Conservation (phyloP, 2,888 invertebrate genomes). For the Cheilosia grossa region DNA sequence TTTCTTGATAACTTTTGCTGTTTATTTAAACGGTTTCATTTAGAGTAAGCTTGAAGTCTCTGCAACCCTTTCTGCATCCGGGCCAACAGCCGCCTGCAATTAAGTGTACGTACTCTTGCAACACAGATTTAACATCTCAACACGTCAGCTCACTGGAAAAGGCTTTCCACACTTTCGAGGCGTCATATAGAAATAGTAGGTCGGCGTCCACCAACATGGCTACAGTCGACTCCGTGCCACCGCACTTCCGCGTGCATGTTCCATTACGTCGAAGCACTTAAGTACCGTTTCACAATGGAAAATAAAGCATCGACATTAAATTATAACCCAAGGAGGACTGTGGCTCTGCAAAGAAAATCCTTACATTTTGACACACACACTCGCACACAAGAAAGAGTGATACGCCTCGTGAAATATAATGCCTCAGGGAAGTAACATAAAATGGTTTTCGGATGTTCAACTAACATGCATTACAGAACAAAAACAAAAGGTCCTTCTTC, state of each 20-base stretch:
- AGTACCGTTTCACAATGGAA: conserved; percentile 59
- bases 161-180: conserved; percentile 27
- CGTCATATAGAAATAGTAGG: background rate
- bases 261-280: conserved; percentile 64
- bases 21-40: background rate
- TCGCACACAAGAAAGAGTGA: background rate
- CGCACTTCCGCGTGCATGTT: conserved; percentile 62
- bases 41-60: background rate
- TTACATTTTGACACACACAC: background rate
- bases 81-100: conserved; percentile 10
- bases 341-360: conserved; percentile 31
- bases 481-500: conserved; percentile 60
- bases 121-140: conserved; percentile 58
- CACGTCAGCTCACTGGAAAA: conserved; percentile 36
- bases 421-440: conserved; percentile 55
- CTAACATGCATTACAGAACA: conserved; percentile 60
- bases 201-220: conserved; percentile 38
- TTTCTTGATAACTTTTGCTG: background rate
- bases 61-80: background rate
- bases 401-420: conserved; percentile 57
- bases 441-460: conserved; percentile 67
- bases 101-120: conserved; percentile 26
- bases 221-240: conserved; percentile 31
- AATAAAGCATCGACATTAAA: conserved; percentile 67
- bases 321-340: conserved; percentile 62